Conservation (phyloP, 1,140 invertebrate species). For the Planococcus citri region DNA sequence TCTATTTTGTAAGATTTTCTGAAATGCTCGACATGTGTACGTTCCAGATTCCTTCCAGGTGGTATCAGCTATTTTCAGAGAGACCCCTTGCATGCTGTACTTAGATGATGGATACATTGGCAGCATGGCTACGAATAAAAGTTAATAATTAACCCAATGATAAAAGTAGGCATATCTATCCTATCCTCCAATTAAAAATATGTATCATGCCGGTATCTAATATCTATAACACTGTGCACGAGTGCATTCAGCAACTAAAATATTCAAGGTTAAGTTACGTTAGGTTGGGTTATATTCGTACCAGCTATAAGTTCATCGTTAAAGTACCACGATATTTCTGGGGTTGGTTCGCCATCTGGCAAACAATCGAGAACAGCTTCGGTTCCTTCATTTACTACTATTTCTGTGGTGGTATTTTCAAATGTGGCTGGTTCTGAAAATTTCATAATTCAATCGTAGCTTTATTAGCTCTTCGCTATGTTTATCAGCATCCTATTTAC, state of each 20-base stretch:
- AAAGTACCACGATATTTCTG: not conserved
- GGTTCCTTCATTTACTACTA: not conserved
- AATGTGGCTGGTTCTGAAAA: not conserved
- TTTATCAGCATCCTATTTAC: no score
- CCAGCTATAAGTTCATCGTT: not conserved
- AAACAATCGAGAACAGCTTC: not conserved
- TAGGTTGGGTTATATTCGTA: no score
- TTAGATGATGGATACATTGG: not conserved
- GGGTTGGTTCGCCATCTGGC: not conserved
- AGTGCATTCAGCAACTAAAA: no score
- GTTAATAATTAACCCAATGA: no score
- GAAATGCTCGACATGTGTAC: constrained; percentile 8
- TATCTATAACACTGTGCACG: no score
- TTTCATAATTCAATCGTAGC: no score
- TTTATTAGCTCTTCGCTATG: no score
- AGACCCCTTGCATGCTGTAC: not conserved
- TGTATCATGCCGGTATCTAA: no score
- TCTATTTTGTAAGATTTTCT: not conserved
- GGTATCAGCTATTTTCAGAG: not conserved
- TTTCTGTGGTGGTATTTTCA: not conserved
- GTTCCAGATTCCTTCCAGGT: not conserved
- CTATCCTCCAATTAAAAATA: no score
- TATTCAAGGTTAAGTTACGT: no score
- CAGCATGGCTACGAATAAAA: no score
- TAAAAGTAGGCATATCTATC: no score